phyloP scores from a whole-genome alignment of 2,888 invertebrate species.

The Cheilosia vulpina region DNA sequence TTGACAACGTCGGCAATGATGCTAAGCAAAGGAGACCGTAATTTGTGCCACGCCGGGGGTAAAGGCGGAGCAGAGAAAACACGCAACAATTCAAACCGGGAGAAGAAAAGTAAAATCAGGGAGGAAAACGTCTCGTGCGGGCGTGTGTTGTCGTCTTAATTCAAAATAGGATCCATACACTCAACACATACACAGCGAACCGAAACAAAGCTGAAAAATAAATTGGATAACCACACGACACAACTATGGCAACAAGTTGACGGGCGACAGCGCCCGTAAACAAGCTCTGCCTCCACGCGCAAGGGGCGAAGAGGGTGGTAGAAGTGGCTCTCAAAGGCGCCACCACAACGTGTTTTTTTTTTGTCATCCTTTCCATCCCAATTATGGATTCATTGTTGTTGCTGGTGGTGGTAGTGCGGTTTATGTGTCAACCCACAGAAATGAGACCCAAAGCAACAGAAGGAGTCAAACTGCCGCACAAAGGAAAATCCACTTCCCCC shows the following conservation, averaged over 20 bases:
- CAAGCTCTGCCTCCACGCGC: not conserved
- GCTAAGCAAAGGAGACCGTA: conserved; percentile 51
- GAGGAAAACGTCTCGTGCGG: conserved; percentile 40
- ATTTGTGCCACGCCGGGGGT: conserved; percentile 48
- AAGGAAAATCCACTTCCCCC: conserved; percentile 37
- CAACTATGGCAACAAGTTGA: conserved; percentile 66
- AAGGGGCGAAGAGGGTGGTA: not conserved
- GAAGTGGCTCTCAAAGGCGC: conserved; percentile 34
- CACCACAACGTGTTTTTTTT: conserved; percentile 43
- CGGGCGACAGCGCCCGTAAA: conserved; percentile 15
- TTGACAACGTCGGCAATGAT: conserved; percentile 34
- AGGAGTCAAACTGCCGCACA: conserved; percentile 21
- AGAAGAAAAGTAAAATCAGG: conserved; percentile 24
- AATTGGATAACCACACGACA: conserved; percentile 59
- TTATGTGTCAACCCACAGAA: not conserved
- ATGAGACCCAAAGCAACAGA: conserved; percentile 12
- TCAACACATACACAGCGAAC: conserved; percentile 18
- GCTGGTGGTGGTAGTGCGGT: conserved; percentile 16
- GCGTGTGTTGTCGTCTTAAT: conserved; percentile 49
- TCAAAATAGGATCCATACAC: conserved; percentile 21
- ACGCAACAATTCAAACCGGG: not conserved
- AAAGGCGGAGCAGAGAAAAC: conserved; percentile 10
- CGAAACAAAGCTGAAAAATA: conserved; percentile 46
- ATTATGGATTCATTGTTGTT: conserved; percentile 55
- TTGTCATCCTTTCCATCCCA: conserved; percentile 29